Conservation (phyloP, 2,797 vertebrate species). For the Aeoliscus strigatus region DNA sequence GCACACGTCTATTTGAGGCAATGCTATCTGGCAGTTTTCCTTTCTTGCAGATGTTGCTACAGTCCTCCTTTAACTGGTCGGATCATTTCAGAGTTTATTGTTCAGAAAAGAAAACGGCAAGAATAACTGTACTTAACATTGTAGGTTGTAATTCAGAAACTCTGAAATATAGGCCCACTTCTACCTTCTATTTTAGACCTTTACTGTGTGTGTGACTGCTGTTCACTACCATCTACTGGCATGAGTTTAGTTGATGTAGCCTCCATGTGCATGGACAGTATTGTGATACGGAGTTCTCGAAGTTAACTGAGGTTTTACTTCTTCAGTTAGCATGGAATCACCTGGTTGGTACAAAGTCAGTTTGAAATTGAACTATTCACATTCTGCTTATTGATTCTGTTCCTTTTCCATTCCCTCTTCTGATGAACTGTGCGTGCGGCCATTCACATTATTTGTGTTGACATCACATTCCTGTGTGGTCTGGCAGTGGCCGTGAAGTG, state of each 20-base stretch:
- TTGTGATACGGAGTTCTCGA: constrained; percentile 8
- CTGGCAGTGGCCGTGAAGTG: too few species aligned
- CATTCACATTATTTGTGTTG: too few species aligned
- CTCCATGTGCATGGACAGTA: constrained; percentile 55
- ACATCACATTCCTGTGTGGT: too few species aligned
- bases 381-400: too few species aligned
- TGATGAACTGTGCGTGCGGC: too few species aligned
- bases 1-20: constrained; percentile 45
- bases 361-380: too few species aligned
- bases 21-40: constrained; percentile 40
- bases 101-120: constrained; percentile 8
- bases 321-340: constrained; percentile 55
- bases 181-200: too few species aligned
- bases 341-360: too few species aligned
- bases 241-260: constrained; percentile 42
- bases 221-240: constrained; percentile 43
- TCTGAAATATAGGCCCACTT: constrained; percentile 57
- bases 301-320: constrained; percentile 12
- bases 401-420: too few species aligned
- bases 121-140: too few species aligned
- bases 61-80: constrained; percentile 35
- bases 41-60: constrained; percentile 37
- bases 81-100: constrained; percentile 65
- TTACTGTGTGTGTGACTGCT: constrained; percentile 29
- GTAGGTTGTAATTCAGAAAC: constrained; percentile 47